phyloP scores from a whole-genome alignment of 2,113 vertebrate genomes.

The Oenanthe melanoleuca region DNA sequence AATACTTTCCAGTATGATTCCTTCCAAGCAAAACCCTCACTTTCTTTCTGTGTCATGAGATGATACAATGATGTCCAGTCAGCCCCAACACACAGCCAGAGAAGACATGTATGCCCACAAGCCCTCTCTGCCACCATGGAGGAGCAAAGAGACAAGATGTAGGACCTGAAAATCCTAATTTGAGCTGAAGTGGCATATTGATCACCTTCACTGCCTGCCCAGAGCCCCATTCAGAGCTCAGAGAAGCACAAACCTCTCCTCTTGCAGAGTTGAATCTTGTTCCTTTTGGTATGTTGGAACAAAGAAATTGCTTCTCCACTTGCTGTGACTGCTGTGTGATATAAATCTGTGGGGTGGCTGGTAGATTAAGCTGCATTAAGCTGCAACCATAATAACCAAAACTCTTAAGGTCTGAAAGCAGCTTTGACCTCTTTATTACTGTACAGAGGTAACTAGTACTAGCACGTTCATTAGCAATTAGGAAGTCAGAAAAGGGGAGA shows the following conservation, averaged over 20 bases:
- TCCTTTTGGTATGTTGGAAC: neutral
- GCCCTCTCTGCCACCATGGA: neutral
- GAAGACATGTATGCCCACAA: neutral
- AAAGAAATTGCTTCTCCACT: neutral
- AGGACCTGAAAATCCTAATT: neutral
- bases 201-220: neutral
- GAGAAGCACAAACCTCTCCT: neutral
- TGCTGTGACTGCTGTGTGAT: neutral
- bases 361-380: neutral
- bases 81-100: neutral
- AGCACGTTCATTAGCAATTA: conserved; percentile 69
- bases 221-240: neutral
- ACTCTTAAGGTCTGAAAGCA: conserved; percentile 20
- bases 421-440: conserved; percentile 39
- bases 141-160: neutral
- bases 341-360: neutral
- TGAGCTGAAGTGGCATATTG: neutral
- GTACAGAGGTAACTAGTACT: conserved; percentile 63
- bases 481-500: conserved; percentile 59
- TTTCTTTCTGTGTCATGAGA: neutral
- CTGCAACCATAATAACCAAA: neutral
- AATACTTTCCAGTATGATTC: neutral
- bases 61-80: neutral
- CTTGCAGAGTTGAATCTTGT: neutral
- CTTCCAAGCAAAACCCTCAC: neutral